A percentile compares a stretch with the other conserved stretches of the same genome.
phyloP scores from a whole-genome alignment of 2,797 vertebrate species.

The Danio tinwini region DNA sequence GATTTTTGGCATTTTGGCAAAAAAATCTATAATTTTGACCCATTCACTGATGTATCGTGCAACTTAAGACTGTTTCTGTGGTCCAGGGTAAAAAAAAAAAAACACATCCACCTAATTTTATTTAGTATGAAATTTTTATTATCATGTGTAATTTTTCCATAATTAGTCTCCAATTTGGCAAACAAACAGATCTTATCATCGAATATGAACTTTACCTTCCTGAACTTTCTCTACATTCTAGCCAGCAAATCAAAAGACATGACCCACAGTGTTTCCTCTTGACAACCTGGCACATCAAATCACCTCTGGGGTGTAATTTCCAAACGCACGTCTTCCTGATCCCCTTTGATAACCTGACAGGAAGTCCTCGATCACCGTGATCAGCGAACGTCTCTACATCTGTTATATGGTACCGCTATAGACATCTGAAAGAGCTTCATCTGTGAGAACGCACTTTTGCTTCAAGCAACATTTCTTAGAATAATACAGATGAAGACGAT shows the following conservation, averaged over 20 bases:
- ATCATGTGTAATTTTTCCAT: too few relatives aligned
- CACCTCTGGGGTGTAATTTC: constrained; percentile 55
- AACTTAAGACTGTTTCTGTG: too few relatives aligned
- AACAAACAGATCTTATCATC: background rate
- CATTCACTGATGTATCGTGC: too few relatives aligned
- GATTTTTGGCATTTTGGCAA: too few relatives aligned
- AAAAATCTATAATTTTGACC: too few relatives aligned
- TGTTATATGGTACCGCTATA: constrained; percentile 50
- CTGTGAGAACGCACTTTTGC: constrained; percentile 57
- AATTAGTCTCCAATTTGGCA: background rate
- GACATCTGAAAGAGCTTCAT: constrained; percentile 52
- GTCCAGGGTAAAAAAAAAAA: too few relatives aligned
- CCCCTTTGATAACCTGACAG: constrained; percentile 18
- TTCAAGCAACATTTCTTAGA: constrained; percentile 70
- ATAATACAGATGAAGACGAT: constrained; percentile 65
- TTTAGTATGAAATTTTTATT: too few relatives aligned
- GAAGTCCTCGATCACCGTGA: constrained; percentile 41
- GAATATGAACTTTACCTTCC: background rate
- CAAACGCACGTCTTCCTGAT: constrained; percentile 42
- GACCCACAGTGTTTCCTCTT: constrained; percentile 59
- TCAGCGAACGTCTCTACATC: constrained; percentile 17
- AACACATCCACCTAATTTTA: too few relatives aligned
- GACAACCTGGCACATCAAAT: constrained; percentile 61
- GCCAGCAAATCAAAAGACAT: constrained; percentile 43
- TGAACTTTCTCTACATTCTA: constrained; percentile 1